Evolutionary conservation across 2,113 vertebrate genomes (phyloP).

Genomic region (Rhynchomys soricoides): DNA sequence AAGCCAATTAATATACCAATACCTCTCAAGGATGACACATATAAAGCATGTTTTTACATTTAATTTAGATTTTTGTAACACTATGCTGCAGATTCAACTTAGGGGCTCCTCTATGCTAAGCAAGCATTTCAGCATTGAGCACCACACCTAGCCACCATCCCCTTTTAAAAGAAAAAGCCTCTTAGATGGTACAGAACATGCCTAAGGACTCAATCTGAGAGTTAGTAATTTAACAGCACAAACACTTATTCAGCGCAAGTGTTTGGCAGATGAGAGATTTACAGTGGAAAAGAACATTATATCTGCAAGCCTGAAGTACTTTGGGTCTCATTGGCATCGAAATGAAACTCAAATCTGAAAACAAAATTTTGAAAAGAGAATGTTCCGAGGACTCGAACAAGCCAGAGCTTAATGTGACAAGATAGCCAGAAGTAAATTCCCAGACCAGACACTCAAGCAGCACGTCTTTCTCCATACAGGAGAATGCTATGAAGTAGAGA

Average conservation of each 20-base stretch:
- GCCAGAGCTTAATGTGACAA: neutral
- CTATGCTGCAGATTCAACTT: neutral
- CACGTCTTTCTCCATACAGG: neutral
- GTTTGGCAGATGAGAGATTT: neutral
- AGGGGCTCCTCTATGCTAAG: neutral
- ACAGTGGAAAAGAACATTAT: neutral
- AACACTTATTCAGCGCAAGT: conserved; percentile 19
- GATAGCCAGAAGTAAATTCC: neutral
- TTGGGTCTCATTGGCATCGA: neutral
- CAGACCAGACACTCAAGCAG: neutral
- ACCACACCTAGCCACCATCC: neutral
- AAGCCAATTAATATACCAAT: neutral
- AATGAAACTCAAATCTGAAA: conserved; percentile 11
- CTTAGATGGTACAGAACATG: neutral
- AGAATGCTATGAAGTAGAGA: neutral
- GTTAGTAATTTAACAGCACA: neutral
- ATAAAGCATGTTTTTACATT: neutral
- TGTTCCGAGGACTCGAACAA: neutral
- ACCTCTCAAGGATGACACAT: neutral
- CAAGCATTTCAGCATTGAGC: neutral
- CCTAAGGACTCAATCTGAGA: conserved; percentile 8
- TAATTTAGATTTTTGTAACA: neutral
- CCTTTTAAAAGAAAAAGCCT: neutral
- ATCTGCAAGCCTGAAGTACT: conserved; percentile 16
- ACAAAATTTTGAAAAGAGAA: neutral